Base-by-base conservation (phyloP, 2,797 vertebrate species). In the Cichlasoma orientale region DNA sequence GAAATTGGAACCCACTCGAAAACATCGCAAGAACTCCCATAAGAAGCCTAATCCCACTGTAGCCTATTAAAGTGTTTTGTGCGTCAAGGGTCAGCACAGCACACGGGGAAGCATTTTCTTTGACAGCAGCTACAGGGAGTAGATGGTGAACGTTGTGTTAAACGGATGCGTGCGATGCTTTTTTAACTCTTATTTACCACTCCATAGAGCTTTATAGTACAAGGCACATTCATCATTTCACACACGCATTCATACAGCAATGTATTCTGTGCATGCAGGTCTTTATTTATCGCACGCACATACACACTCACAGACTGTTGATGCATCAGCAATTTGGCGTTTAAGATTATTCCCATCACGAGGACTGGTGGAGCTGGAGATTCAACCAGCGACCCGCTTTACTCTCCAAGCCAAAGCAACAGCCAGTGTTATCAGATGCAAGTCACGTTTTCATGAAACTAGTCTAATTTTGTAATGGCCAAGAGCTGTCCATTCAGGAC, bases 301-400 rank as follows among this genome's bases (percentile, higher is more conserved):
- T 36, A 68, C 41, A 50, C 25, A 29, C 16, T 47, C 41, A 0
- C 1, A 47, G 4, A 47, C 25, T 50, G 63, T 68, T 13, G 41
- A 68, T 47, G 63, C 63, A 68, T 50, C 25, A 68, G 63, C 63
- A 68, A 29, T 68, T 68, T 50, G 41, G 18, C 27, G 41, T 50
- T 68, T 68, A 68, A 41, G 47, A 50, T 68, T 50, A 29, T 68
- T 29, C 61, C 25, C 25, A 68, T 27, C 61, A 27, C 23, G 19
- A 50, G 0, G 61, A 50, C 61, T 29, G 38, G 61, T 29, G 41
- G 41, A 66, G 61, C 61, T 66, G 41, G 61, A 66, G 41, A 27
- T 66, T 47, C 41, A 66, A 47, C 41, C 23, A 66, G 23, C 27
- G 61, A 66, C 41, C 41, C 3, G 3, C 41, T 68, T 50, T 29